These are phyloP conservation scores for Mastigias papua DNA, from an alignment of 30 jellyfish, hydroid and myxozoan genomes.

Conservation along the genomic window DNA sequence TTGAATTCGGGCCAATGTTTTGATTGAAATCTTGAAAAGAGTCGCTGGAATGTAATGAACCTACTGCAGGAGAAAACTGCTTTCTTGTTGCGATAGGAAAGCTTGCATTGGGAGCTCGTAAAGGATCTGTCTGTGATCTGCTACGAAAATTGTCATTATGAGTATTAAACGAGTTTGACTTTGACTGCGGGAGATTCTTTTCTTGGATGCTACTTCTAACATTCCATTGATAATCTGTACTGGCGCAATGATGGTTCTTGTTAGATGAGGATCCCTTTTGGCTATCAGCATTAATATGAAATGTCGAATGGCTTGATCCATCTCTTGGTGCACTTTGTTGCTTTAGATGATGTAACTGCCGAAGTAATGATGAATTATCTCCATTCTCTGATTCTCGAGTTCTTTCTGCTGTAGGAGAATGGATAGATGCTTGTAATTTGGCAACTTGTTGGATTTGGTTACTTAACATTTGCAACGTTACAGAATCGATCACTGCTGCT, in stretches of 20 bases:
- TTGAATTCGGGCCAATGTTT: neutral
- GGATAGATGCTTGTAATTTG: slow-evolving; percentile 29
- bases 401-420: slow-evolving; percentile 24
- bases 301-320: neutral
- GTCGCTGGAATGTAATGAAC: neutral
- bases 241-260: neutral
- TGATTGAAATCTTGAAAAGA: neutral
- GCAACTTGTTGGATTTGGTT: slow-evolving; percentile 27
- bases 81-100: too few relatives aligned
- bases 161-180: neutral
- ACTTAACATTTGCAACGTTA: slow-evolving; percentile 34
- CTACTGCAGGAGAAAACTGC: neutral
- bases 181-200: neutral
- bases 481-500: slow-evolving; percentile 25
- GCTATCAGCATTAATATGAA: neutral
- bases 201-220: neutral
- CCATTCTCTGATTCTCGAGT: neutral
- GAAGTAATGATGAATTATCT: slow-evolving; percentile 8
- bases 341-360: slow-evolving; percentile 17
- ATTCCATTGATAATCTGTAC: neutral
- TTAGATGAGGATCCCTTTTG: neutral
- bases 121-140: slow-evolving; percentile 61
- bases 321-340: neutral
- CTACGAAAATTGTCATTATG: neutral
- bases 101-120: neutral